Conservation (phyloP, 2,113 vertebrate species). For the Todiramphus chloris region DNA sequence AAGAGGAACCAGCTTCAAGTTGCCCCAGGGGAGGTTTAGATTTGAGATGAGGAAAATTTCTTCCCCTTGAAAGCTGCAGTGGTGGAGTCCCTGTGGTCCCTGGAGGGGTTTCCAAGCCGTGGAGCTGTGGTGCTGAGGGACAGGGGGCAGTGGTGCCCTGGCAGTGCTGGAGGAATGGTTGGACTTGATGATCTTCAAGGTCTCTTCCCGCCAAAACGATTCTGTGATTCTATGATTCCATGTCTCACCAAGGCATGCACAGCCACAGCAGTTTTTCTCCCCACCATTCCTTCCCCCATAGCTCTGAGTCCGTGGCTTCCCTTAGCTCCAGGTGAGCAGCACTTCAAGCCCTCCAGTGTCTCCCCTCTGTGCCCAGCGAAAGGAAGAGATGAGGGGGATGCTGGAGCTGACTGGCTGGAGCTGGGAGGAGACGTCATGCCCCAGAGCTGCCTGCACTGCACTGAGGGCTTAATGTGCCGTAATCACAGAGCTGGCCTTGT, state of each 20-base stretch:
- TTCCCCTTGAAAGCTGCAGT: too few relatives aligned
- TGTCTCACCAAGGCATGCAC: rapidly evolving
- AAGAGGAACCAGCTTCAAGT: too few relatives aligned
- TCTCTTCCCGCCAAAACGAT: too few relatives aligned
- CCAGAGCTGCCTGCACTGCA: background rate
- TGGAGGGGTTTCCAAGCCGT: too few relatives aligned
- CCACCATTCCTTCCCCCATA: rapidly evolving
- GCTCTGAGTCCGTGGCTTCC: background rate
- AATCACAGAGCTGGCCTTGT: conserved; percentile 46
- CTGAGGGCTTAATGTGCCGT: background rate
- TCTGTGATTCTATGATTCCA: background rate
- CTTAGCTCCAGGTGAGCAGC: background rate
- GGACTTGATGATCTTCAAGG: too few relatives aligned
- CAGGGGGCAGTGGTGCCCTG: too few relatives aligned
- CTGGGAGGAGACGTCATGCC: background rate
- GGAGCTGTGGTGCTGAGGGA: too few relatives aligned
- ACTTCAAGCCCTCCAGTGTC: background rate
- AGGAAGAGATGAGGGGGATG: background rate
- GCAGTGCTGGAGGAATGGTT: too few relatives aligned
- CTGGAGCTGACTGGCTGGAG: background rate
- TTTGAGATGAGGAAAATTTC: too few relatives aligned
- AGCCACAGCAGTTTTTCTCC: background rate
- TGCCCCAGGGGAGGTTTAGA: too few relatives aligned
- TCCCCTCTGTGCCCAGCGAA: background rate
- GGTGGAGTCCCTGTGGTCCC: too few relatives aligned